These are phyloP conservation scores for Eristalis pertinax DNA, from an alignment of 2,888 invertebrate species.

Conservation along the genomic window DNA sequence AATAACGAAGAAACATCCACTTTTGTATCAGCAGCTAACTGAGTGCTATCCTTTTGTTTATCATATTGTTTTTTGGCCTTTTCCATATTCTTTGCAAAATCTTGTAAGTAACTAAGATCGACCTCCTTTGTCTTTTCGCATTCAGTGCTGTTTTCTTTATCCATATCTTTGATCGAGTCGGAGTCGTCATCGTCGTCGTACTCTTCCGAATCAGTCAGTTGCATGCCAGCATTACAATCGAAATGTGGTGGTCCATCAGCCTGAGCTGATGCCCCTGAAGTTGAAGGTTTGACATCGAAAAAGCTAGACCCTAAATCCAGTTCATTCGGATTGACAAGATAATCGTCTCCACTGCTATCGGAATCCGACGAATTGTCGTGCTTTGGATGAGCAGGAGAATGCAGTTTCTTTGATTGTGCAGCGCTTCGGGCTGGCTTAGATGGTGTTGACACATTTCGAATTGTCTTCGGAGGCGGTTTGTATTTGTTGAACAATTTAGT, in stretches of 20 bases:
- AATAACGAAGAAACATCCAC: slow-evolving; percentile 85
- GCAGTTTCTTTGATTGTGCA: slow-evolving; percentile 13
- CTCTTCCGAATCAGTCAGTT: slow-evolving; percentile 78
- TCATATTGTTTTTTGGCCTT: slow-evolving; percentile 84
- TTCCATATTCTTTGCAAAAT: slow-evolving; percentile 83
- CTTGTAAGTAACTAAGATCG: slow-evolving; percentile 83
- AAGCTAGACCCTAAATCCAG: slow-evolving; percentile 83
- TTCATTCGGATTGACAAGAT: slow-evolving; percentile 83
- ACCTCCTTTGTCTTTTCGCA: slow-evolving; percentile 78
- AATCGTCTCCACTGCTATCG: slow-evolving; percentile 83
- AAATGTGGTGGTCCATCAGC: slow-evolving; percentile 75
- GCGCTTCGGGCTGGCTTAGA: slow-evolving; percentile 73
- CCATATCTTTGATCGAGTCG: slow-evolving; percentile 72
- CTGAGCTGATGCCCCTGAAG: slow-evolving; percentile 73
- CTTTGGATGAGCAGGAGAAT: background rate
- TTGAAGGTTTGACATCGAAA: slow-evolving; percentile 79
- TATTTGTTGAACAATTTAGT: slow-evolving; percentile 78
- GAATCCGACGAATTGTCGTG: slow-evolving; percentile 62
- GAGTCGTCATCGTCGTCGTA: slow-evolving; percentile 74
- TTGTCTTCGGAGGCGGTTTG: slow-evolving; percentile 77
- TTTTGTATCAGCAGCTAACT: slow-evolving; percentile 77
- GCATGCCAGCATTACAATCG: slow-evolving; percentile 80
- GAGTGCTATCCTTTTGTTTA: slow-evolving; percentile 81
- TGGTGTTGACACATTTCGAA: slow-evolving; percentile 63
- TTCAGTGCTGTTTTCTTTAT: background rate